Conservation (phyloP, 1,140 invertebrate species). For the Pseudomyrmex sp. region DNA sequence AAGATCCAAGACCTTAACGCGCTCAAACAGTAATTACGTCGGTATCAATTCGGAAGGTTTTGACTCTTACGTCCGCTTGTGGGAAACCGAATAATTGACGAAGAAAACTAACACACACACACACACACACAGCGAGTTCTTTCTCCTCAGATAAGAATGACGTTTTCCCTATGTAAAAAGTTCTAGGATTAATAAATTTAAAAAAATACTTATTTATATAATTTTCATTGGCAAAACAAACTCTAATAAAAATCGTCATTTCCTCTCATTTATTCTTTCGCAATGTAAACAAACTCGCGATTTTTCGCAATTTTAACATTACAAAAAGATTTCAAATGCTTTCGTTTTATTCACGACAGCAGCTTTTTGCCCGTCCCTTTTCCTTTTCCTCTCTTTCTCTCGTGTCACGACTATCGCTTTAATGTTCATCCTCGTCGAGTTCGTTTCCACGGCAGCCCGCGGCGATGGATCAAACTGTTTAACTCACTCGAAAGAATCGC, state of each 20-base stretch:
- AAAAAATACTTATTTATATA: too few relatives aligned
- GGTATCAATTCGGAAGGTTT: constrained; percentile 51
- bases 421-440: constrained; percentile 14
- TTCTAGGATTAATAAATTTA: not conserved
- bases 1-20: constrained; percentile 22
- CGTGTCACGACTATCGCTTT: constrained; percentile 8
- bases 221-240: not conserved
- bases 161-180: constrained; percentile 12
- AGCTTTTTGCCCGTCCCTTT: not conserved
- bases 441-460: constrained; percentile 71
- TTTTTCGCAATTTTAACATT: not conserved
- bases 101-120: not conserved
- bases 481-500: constrained; percentile 55
- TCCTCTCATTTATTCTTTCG: not conserved
- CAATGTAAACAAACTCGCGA: not conserved
- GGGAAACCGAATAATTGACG: constrained; percentile 34
- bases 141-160: not conserved
- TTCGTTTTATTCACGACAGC: constrained; percentile 11
- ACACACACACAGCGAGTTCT: not conserved
- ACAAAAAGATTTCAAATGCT: not conserved
- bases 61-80: constrained; percentile 21
- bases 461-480: constrained; percentile 74
- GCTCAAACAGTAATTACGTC: constrained; percentile 50
- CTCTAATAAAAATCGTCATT: not conserved
- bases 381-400: not conserved